Evolutionary conservation across 2,113 vertebrate genomes (phyloP).

Genomic region (Crocuta crocuta): DNA sequence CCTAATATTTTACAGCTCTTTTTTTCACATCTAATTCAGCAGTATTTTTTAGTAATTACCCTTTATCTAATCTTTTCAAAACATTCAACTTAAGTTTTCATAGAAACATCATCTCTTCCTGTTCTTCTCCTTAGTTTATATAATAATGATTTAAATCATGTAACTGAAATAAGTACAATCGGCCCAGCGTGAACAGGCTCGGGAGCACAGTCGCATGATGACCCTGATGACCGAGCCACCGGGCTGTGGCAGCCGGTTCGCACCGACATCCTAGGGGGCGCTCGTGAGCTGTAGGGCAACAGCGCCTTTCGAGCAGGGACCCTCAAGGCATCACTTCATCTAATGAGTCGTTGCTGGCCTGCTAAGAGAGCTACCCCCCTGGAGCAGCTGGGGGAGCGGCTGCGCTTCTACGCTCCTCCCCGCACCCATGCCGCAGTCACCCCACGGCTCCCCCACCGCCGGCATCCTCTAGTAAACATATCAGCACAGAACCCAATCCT

Average conservation of each 20-base stretch:
- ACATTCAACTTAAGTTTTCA: conserved; percentile 32
- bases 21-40: background rate
- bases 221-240: background rate
- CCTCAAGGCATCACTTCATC: too few relatives aligned
- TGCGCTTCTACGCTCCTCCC: background rate
- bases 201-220: background rate
- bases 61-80: conserved; percentile 31
- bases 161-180: background rate
- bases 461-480: background rate
- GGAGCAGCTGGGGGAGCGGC: too few relatives aligned
- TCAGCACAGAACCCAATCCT: background rate
- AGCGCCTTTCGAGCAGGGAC: too few relatives aligned
- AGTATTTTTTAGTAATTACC: conserved; percentile 19
- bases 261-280: too few relatives aligned
- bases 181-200: background rate
- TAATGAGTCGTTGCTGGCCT: too few relatives aligned
- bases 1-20: background rate
- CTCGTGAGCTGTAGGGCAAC: background rate
- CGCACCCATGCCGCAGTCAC: background rate
- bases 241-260: accelerated
- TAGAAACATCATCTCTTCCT: conserved; percentile 6
- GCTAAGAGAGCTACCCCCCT: background rate
- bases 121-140: background rate
- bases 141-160: background rate
- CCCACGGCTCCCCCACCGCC: accelerated